phyloP scores from a whole-genome alignment of 2,797 vertebrate genomes.

The Malurus splendens region DNA sequence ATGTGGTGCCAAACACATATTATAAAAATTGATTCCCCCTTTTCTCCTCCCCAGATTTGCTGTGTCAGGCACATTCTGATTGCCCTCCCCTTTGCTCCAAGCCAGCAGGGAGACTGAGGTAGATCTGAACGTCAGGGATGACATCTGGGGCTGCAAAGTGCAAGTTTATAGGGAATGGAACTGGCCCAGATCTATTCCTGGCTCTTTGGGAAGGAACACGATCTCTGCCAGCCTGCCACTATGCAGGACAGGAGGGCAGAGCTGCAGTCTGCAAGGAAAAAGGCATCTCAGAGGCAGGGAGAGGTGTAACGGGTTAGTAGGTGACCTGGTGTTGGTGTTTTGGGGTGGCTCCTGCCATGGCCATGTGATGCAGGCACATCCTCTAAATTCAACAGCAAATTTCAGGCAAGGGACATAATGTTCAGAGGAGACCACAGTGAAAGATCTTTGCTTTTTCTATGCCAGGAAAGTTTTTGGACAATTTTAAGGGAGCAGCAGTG shows the following conservation, averaged over 20 bases:
- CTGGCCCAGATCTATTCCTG: not conserved
- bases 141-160: not conserved
- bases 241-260: not conserved
- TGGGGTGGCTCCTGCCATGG: not conserved
- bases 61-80: conserved; percentile 41
- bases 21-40: conserved; percentile 57
- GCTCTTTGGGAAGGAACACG: not conserved
- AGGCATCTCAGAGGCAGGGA: not conserved
- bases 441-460: not conserved
- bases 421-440: not conserved
- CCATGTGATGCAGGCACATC: fast-evolving
- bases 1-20: conserved; percentile 47
- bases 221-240: not conserved
- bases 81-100: not conserved
- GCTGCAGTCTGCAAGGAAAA: not conserved
- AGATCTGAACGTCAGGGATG: not conserved
- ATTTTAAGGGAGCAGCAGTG: not conserved
- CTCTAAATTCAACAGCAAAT: not conserved
- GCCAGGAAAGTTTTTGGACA: not conserved
- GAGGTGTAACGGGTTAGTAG: not conserved
- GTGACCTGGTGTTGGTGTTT: not conserved
- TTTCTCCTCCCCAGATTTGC: conserved; percentile 30
- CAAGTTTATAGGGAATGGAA: not conserved
- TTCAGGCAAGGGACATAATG: not conserved
- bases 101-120: conserved; percentile 13